Conservation (phyloP, 2,888 invertebrate species). For the Scelioninae gen. 2 region DNA sequence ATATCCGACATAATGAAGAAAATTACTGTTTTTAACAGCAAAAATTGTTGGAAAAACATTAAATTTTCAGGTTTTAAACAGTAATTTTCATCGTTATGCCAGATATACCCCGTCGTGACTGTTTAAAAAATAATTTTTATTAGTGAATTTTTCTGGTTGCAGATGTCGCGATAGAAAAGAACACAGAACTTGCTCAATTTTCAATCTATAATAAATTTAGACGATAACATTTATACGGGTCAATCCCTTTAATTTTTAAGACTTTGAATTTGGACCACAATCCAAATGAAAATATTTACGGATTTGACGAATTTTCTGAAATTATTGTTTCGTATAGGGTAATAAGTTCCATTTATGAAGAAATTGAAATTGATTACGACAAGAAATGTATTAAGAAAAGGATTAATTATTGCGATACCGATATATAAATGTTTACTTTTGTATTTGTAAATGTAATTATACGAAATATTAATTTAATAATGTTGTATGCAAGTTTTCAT, state of each 20-base stretch:
- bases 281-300: not conserved
- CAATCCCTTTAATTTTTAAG: conserved; percentile 26
- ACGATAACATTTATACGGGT: conserved; percentile 36
- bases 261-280: conserved; percentile 28
- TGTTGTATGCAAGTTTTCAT: conserved; percentile 25
- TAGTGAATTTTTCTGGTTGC: too few species aligned
- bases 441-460: conserved; percentile 13
- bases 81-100: too few species aligned
- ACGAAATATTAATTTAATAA: conserved; percentile 30
- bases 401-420: conserved; percentile 12
- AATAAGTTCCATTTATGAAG: too few species aligned
- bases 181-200: conserved; percentile 47
- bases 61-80: too few species aligned
- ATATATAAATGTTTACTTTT: not conserved
- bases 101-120: too few species aligned
- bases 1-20: too few species aligned
- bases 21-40: too few species aligned
- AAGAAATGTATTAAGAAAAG: not conserved
- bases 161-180: too few species aligned
- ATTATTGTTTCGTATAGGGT: too few species aligned
- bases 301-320: not conserved
- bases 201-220: conserved; percentile 22
- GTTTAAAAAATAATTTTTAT: too few species aligned
- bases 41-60: too few species aligned
- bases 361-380: not conserved